Conservation (phyloP, 30 jellyfish, hydroid and myxozoan genomes). For the Catostylus mosaicus region DNA sequence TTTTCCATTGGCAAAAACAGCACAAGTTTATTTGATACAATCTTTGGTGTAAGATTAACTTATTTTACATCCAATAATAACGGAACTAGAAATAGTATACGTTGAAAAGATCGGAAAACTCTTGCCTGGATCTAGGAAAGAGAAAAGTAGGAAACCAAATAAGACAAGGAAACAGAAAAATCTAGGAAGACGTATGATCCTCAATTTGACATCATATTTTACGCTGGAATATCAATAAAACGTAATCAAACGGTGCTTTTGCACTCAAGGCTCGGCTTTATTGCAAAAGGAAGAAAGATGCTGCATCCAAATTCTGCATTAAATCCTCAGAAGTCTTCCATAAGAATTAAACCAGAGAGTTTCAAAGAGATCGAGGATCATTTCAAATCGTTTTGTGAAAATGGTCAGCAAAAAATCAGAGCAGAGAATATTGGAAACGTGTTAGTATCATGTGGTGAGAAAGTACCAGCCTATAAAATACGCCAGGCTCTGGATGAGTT, state of each 20-base stretch:
- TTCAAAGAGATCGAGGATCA: slow-evolving; percentile 20
- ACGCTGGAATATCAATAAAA: not conserved
- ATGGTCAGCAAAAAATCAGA: slow-evolving; percentile 33
- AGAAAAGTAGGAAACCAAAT: slow-evolving; percentile 14
- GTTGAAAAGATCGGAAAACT: too few relatives aligned
- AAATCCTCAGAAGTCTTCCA: not conserved
- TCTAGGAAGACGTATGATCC: not conserved
- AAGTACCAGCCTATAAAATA: slow-evolving; percentile 59
- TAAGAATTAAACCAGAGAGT: not conserved
- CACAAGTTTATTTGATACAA: too few relatives aligned
- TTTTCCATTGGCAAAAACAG: too few relatives aligned
- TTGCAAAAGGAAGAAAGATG: slow-evolving; percentile 6
- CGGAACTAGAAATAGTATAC: too few relatives aligned
- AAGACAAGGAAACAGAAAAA: not conserved
- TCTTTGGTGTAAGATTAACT: too few relatives aligned
- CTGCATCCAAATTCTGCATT: slow-evolving; percentile 16
- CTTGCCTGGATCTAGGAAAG: slow-evolving; percentile 18
- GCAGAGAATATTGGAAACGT: slow-evolving; percentile 14
- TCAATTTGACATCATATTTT: slow-evolving; percentile 26
- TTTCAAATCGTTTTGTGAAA: slow-evolving; percentile 10
- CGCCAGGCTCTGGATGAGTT: slow-evolving; percentile 38
- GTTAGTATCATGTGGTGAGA: slow-evolving; percentile 54
- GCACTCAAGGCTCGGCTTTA: not conserved
- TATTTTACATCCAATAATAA: too few relatives aligned
- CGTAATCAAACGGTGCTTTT: slow-evolving; percentile 1